Percentiles rank a stretch among this genome's conserved stretches.
These are phyloP conservation scores for Schizotus pectinicornis DNA, from an alignment of 2,888 invertebrate species.

Conservation along the genomic window DNA sequence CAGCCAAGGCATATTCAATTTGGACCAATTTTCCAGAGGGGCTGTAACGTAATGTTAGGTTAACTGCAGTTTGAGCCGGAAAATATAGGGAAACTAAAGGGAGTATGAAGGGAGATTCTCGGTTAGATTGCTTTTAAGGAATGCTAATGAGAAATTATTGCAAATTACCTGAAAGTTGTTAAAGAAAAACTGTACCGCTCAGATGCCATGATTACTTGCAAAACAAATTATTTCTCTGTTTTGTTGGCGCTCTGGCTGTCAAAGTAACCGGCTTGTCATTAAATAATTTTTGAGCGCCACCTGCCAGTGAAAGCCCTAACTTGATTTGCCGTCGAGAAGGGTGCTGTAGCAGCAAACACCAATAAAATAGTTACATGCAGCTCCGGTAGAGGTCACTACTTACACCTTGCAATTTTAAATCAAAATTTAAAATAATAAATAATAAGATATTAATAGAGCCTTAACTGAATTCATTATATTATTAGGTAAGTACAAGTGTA, in stretches of 20 bases:
- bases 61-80: not conserved
- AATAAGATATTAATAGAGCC: too few species aligned
- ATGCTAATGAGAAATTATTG: constrained; percentile 7
- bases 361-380: too few species aligned
- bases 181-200: constrained; percentile 97
- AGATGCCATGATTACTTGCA: constrained; percentile 84
- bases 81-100: not conserved
- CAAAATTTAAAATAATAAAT: too few species aligned
- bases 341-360: too few species aligned
- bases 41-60: constrained; percentile 61
- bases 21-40: constrained; percentile 99
- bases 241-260: constrained; percentile 18
- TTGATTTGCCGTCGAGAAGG: too few species aligned
- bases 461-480: too few species aligned
- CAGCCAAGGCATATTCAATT: constrained; percentile 99
- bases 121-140: not conserved
- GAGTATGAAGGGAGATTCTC: not conserved
- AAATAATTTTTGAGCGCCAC: too few species aligned
- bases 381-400: too few species aligned
- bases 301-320: too few species aligned
- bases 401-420: too few species aligned
- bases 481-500: too few species aligned
- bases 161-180: constrained; percentile 78
- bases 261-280: not conserved
- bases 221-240: constrained; percentile 23